Evolutionary conservation across 2,113 vertebrate species (phyloP).

Genomic region (Amblyornis subalaris): DNA sequence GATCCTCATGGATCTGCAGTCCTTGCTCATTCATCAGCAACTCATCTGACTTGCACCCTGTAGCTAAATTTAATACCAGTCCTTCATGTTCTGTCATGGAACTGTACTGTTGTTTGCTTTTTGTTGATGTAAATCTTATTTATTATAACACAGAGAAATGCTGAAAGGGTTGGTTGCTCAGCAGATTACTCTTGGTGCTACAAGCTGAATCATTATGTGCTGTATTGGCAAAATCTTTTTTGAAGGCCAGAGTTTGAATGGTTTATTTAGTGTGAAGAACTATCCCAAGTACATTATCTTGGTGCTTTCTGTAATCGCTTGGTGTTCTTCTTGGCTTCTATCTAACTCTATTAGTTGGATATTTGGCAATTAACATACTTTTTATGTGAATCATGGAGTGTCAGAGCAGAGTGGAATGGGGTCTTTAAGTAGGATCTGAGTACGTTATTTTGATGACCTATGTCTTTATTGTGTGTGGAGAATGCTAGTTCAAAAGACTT

Average conservation of each 20-base stretch:
- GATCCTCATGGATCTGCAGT: background rate
- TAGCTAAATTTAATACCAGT: background rate
- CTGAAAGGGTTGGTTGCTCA: background rate
- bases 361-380: background rate
- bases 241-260: background rate
- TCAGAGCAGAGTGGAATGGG: background rate
- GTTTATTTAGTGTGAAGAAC: background rate
- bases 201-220: background rate
- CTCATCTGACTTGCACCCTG: slow-evolving; percentile 28
- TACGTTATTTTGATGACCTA: background rate
- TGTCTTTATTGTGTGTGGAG: background rate
- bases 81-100: background rate
- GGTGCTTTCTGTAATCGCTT: background rate
- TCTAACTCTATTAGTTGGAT: background rate
- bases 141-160: background rate
- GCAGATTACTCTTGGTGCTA: background rate
- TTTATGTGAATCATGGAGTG: background rate
- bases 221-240: background rate
- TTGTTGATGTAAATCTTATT: background rate
- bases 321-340: background rate
- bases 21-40: slow-evolving; percentile 38
- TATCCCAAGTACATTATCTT: background rate
- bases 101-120: background rate
- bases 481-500: background rate
- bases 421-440: background rate